These are phyloP conservation scores for Calonectris borealis DNA, from an alignment of 2,113 vertebrate genomes.

Conservation along the genomic window DNA sequence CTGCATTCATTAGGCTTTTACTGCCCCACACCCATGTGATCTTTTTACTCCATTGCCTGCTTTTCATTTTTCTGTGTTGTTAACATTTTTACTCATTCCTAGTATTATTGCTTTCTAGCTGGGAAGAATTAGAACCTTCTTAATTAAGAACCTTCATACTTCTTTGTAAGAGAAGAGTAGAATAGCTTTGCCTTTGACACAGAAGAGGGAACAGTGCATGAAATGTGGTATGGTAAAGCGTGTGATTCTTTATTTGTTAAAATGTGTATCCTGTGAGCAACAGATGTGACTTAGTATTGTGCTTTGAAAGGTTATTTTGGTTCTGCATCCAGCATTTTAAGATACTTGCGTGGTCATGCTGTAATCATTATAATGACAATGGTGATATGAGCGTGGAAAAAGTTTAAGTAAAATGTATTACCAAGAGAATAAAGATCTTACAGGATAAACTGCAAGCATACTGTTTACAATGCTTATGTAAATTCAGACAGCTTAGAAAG, in stretches of 20 bases:
- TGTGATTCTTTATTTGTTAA: not conserved
- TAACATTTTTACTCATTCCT: not conserved
- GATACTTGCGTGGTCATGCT: not conserved
- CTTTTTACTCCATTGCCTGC: not conserved
- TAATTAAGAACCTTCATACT: not conserved
- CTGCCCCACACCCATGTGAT: accelerated
- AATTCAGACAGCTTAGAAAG: not conserved
- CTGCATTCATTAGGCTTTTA: not conserved
- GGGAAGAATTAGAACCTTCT: not conserved
- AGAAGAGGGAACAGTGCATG: not conserved
- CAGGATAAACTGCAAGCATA: not conserved
- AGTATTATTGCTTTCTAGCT: not conserved
- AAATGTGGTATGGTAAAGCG: not conserved
- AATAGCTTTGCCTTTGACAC: not conserved
- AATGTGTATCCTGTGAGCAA: not conserved
- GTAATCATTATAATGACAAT: not conserved
- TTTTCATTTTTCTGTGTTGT: not conserved
- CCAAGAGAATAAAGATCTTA: not conserved
- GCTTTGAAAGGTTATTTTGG: not conserved
- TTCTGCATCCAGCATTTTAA: not conserved
- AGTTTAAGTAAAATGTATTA: not conserved
- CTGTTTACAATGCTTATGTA: not conserved
- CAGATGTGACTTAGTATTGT: not conserved
- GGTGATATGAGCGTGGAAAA: not conserved
- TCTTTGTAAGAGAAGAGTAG: not conserved